Evolutionary conservation across 2,888 invertebrate genomes (phyloP).

Genomic region (Spilarctia lutea): DNA sequence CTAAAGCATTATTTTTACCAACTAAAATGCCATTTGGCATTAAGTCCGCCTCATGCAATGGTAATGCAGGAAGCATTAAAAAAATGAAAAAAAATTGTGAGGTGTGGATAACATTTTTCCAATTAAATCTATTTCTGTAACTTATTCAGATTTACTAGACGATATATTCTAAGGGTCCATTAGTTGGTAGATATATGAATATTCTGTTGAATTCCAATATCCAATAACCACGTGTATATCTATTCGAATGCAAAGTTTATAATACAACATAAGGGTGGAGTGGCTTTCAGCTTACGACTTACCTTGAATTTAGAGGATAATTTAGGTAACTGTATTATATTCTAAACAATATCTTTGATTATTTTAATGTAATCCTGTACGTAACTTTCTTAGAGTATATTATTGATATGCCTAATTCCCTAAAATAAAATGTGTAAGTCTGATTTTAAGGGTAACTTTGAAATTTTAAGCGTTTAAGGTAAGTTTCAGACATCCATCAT

Average conservation of each 20-base stretch:
- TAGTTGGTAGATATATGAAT: neutral
- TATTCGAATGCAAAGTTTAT: neutral
- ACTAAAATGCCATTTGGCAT: too few species aligned
- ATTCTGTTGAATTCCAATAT: neutral
- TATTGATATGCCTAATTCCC: neutral
- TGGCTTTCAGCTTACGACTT: neutral
- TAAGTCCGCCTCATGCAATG: too few species aligned
- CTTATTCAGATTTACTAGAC: neutral
- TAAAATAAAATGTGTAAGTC: neutral
- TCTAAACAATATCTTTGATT: neutral
- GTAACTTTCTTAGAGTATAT: neutral
- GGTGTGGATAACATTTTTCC: neutral
- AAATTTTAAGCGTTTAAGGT: neutral
- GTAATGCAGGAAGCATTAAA: too few species aligned
- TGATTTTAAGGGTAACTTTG: neutral
- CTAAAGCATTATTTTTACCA: too few species aligned
- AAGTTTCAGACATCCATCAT: too few species aligned
- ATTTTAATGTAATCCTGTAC: neutral
- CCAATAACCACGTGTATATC: neutral
- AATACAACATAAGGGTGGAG: neutral
- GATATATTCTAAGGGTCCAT: neutral
- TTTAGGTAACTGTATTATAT: neutral
- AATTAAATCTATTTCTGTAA: neutral
- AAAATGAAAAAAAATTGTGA: too few species aligned
- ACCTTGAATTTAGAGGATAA: neutral